A percentile compares a stretch with the other conserved stretches of the same genome.
Conservation (phyloP, 1,140 invertebrate species). For the Drosophila ficusphila region DNA sequence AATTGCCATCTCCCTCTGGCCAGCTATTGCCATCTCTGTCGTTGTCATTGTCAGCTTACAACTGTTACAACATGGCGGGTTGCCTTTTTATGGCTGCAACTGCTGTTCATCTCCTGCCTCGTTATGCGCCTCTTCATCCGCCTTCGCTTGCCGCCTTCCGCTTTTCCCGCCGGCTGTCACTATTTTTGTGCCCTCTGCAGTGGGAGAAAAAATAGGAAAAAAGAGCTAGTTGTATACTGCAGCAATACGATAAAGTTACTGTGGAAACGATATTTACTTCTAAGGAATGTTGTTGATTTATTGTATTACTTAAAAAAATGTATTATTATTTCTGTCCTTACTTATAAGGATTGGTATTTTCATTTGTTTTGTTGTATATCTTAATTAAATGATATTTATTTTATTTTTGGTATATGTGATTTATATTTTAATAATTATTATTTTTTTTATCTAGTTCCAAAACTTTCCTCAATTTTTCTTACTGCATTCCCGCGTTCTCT, state of each 20-base stretch:
- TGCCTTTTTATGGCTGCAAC: constrained; percentile 60
- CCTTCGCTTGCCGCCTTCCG: background rate
- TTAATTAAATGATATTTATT: too few species aligned
- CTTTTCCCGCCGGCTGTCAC: too few species aligned
- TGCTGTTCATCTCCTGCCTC: constrained; percentile 44
- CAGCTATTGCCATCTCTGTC: background rate
- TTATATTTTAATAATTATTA: background rate
- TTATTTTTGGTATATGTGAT: too few species aligned
- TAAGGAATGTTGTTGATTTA: too few species aligned
- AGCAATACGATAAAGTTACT: too few species aligned
- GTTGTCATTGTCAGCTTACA: constrained; percentile 51
- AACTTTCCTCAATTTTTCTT: background rate
- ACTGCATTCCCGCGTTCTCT: background rate
- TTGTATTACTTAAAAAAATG: too few species aligned
- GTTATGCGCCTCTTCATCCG: constrained; percentile 30
- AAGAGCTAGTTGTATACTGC: too few species aligned
- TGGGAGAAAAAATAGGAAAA: background rate
- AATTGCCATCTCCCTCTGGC: background rate
- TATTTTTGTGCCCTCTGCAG: background rate
- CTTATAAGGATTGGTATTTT: too few species aligned
- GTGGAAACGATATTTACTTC: too few species aligned
- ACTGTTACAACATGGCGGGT: constrained; percentile 49
- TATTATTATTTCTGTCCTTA: too few species aligned
- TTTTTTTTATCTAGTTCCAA: background rate
- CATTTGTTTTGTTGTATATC: background rate